Conservation (phyloP, 1,140 invertebrate genomes). For the Bathynomus jamesi region DNA sequence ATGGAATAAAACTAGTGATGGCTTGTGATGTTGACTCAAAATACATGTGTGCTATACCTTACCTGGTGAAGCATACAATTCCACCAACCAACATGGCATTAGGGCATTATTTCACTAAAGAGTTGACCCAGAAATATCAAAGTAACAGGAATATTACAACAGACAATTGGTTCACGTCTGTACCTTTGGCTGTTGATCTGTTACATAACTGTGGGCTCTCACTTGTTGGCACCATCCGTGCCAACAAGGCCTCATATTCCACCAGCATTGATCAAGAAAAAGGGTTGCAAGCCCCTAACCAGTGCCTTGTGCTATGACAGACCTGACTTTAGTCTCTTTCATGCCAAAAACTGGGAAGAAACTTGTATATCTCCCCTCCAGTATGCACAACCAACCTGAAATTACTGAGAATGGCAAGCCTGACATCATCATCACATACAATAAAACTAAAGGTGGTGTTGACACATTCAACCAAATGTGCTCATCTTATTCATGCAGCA, state of each 20-base stretch:
- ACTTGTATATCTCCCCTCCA: slow-evolving; percentile 25
- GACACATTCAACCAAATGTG: too few relatives aligned
- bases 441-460: too few relatives aligned
- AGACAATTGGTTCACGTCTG: too few relatives aligned
- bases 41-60: neutral
- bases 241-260: too few relatives aligned
- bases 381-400: too few relatives aligned
- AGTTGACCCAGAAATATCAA: neutral
- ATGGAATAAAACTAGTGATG: neutral
- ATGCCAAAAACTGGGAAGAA: slow-evolving; percentile 23
- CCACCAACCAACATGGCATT: neutral
- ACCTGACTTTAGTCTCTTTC: too few relatives aligned
- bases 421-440: too few relatives aligned
- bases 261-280: too few relatives aligned
- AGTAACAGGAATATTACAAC: neutral
- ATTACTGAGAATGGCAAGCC: too few relatives aligned
- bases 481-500: too few relatives aligned
- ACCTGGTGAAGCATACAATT: neutral
- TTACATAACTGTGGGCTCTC: neutral
- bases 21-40: neutral
- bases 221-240: too few relatives aligned
- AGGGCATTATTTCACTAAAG: slow-evolving; percentile 2
- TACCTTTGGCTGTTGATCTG: too few relatives aligned
- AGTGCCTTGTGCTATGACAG: slow-evolving; percentile 19
- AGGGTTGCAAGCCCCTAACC: neutral